Conservation (phyloP, 2,888 invertebrate genomes). For the Agonopterix heracliana region DNA sequence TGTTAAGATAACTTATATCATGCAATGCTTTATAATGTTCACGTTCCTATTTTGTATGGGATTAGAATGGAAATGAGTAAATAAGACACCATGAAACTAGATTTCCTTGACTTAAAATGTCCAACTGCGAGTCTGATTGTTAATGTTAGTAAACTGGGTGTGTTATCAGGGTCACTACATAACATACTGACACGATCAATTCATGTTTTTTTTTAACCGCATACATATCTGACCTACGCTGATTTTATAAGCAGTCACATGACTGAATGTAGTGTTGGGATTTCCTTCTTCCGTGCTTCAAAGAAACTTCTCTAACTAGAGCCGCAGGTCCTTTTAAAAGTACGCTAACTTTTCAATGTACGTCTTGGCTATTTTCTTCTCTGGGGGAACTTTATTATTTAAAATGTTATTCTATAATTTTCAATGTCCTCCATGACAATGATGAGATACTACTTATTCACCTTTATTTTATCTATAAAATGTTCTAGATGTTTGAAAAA, state of each 20-base stretch:
- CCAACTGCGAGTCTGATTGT: constrained; percentile 41
- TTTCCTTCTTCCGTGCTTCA: constrained; percentile 5
- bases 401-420: too few relatives aligned
- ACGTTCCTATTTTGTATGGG: constrained; percentile 33
- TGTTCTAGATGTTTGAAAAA: constrained; percentile 17
- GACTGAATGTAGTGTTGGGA: constrained; percentile 1
- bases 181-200: constrained; percentile 12
- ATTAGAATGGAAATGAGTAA: constrained; percentile 49
- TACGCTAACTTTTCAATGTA: too few relatives aligned
- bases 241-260: constrained; percentile 5
- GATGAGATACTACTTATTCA: too few relatives aligned
- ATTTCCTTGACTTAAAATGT: constrained; percentile 55
- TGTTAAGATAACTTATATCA: constrained; percentile 19
- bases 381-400: too few relatives aligned
- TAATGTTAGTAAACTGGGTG: constrained; percentile 39
- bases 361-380: too few relatives aligned
- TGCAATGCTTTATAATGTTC: constrained; percentile 32
- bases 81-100: constrained; percentile 43
- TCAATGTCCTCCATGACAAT: too few relatives aligned
- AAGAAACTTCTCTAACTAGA: neutral
- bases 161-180: constrained; percentile 35
- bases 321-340: too few relatives aligned
- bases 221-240: constrained; percentile 1
- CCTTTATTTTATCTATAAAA: too few relatives aligned
- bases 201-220: constrained; percentile 1